Conservation (phyloP, 1,140 invertebrate genomes). For the Drosophila jambulina region DNA sequence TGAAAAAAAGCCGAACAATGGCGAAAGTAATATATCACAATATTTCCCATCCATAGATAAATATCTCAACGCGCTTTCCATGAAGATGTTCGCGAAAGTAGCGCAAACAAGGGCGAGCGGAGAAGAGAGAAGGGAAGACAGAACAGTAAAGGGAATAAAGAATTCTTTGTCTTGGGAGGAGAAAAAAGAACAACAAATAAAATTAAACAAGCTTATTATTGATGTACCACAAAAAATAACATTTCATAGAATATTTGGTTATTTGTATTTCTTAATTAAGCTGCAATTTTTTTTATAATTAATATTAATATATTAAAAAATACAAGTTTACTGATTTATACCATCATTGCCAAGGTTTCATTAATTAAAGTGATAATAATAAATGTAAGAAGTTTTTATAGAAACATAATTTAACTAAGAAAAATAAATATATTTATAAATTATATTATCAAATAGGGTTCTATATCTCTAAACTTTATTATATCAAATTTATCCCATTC, state of each 20-base stretch:
- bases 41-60: conserved; percentile 45
- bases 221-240: background rate
- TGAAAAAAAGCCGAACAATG: conserved; percentile 24
- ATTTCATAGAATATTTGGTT: background rate
- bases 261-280: background rate
- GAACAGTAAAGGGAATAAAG: background rate
- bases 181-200: background rate
- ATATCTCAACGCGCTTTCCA: conserved; percentile 35
- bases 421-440: no score
- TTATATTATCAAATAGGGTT: no score
- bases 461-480: no score
- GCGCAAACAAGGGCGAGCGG: background rate
- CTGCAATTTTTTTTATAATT: background rate
- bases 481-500: no score
- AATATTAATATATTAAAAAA: background rate
- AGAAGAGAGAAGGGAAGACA: background rate
- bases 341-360: no score
- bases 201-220: background rate
- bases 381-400: no score
- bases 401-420: no score
- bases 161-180: background rate
- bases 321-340: no score
- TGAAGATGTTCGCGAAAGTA: conserved; percentile 33
- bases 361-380: no score
- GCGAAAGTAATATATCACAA: conserved; percentile 41